Evolutionary conservation across 2,113 vertebrate species (phyloP).

Genomic region (Myrmecophaga tridactyla): DNA sequence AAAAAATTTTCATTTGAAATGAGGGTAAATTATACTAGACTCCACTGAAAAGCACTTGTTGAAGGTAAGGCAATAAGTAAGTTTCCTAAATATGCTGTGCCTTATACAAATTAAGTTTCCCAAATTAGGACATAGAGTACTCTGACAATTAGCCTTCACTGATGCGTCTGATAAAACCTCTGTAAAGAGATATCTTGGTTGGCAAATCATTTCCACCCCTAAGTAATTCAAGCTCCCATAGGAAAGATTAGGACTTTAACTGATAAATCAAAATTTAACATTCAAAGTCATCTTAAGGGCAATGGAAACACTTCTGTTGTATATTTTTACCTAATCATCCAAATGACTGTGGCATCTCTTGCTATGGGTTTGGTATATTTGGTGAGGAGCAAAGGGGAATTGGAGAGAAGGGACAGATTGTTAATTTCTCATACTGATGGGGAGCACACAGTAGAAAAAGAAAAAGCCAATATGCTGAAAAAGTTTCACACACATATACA

Average conservation of each 20-base stretch:
- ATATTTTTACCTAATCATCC: constrained; percentile 54
- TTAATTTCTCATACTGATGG: constrained; percentile 24
- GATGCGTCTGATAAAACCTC: constrained; percentile 59
- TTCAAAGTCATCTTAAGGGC: constrained; percentile 29
- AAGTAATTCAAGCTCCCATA: constrained; percentile 54
- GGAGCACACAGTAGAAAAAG: constrained; percentile 67
- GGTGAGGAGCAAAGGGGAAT: not conserved
- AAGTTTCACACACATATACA: constrained; percentile 70
- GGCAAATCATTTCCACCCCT: constrained; percentile 68
- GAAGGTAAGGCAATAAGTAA: constrained; percentile 1
- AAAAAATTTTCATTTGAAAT: constrained; percentile 42
- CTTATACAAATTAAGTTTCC: constrained; percentile 17
- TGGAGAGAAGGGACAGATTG: constrained; percentile 61
- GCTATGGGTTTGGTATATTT: constrained; percentile 60
- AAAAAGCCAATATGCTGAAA: not conserved
- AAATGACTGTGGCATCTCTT: constrained; percentile 36
- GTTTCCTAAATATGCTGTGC: constrained; percentile 3
- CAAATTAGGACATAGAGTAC: constrained; percentile 14
- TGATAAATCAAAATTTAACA: constrained; percentile 55
- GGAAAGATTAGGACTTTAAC: constrained; percentile 12
- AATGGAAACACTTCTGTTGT: constrained; percentile 31
- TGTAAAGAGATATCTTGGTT: constrained; percentile 60
- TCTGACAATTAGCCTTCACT: constrained; percentile 13
- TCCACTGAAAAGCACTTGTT: not conserved
- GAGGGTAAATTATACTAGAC: not conserved